These are phyloP conservation scores for Gryllus longicercus DNA, from an alignment of 2,888 invertebrate species.

Conservation along the genomic window DNA sequence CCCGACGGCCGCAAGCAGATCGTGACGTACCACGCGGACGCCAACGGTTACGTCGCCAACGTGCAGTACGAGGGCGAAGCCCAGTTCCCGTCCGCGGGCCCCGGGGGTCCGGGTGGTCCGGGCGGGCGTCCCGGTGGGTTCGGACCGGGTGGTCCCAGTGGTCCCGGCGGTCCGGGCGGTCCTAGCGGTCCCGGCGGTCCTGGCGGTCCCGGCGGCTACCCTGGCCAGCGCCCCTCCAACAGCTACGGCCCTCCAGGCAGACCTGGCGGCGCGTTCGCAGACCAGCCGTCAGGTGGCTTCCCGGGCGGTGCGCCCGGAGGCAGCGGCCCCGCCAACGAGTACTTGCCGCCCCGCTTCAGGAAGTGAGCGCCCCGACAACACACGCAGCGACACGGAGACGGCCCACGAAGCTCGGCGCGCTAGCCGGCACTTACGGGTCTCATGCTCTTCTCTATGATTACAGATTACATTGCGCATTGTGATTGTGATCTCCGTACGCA, in stretches of 20 bases:
- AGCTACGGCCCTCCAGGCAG: conserved; percentile 68
- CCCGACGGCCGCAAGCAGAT: conserved; percentile 1
- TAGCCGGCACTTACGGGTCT: too few relatives aligned
- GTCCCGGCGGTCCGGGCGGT: neutral
- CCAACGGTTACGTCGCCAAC: conserved; percentile 34
- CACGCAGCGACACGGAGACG: neutral
- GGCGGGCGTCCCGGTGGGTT: neutral
- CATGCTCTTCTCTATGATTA: too few relatives aligned
- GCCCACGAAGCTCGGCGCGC: neutral
- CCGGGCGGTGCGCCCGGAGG: too few relatives aligned
- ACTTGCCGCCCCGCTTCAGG: conserved; percentile 27
- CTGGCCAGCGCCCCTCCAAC: conserved; percentile 70
- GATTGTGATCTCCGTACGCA: too few relatives aligned
- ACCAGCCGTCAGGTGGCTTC: conserved; percentile 30
- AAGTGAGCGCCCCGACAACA: neutral
- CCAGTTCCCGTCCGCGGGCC: neutral
- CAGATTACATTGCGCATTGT: too few relatives aligned
- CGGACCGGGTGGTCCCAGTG: neutral
- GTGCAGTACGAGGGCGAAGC: conserved; percentile 33
- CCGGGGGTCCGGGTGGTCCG: neutral
- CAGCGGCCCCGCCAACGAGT: conserved; percentile 20
- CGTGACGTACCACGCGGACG: conserved; percentile 26
- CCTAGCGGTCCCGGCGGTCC: neutral
- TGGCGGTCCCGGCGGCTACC: conserved; percentile 49
- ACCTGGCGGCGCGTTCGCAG: conserved; percentile 57